phyloP scores from a whole-genome alignment of 1,140 invertebrate species.

The Trachymyrmex cornetzi region DNA sequence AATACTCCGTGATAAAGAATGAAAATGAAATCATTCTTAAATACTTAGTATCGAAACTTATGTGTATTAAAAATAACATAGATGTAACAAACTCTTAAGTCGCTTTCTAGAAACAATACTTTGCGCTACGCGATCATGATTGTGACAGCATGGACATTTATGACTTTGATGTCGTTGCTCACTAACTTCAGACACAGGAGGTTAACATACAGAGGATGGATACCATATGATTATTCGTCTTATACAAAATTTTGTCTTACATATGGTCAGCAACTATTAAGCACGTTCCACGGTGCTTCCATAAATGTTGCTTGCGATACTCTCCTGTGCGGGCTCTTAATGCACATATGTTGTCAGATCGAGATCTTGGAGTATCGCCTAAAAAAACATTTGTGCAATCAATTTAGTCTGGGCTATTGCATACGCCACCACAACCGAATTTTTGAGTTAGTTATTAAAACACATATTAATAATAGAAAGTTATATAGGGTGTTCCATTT shows the following conservation, averaged over 20 bases:
- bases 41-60: neutral
- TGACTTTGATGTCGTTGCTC: neutral
- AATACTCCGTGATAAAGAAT: too few species aligned
- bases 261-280: constrained; percentile 54
- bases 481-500: neutral
- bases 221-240: constrained; percentile 57
- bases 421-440: constrained; percentile 42
- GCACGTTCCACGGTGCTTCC: neutral
- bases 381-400: neutral
- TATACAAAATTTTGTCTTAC: neutral
- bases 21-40: neutral
- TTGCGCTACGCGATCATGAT: constrained; percentile 17
- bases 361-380: constrained; percentile 67
- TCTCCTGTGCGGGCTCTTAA: constrained; percentile 62
- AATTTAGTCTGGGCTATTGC: neutral
- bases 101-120: neutral
- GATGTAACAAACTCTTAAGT: constrained; percentile 20
- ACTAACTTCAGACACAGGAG: constrained; percentile 27
- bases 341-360: constrained; percentile 65
- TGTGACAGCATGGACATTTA: neutral
- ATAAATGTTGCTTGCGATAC: constrained; percentile 55
- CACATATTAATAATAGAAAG: neutral
- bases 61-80: neutral
- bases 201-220: constrained; percentile 48
- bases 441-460: constrained; percentile 38